Evolutionary conservation across 37 sponge, comb jelly and placozoan genomes (phyloP), one percentile per base, ranked within the genome.

Genomic region (Aphrocallistes beatrix): DNA sequence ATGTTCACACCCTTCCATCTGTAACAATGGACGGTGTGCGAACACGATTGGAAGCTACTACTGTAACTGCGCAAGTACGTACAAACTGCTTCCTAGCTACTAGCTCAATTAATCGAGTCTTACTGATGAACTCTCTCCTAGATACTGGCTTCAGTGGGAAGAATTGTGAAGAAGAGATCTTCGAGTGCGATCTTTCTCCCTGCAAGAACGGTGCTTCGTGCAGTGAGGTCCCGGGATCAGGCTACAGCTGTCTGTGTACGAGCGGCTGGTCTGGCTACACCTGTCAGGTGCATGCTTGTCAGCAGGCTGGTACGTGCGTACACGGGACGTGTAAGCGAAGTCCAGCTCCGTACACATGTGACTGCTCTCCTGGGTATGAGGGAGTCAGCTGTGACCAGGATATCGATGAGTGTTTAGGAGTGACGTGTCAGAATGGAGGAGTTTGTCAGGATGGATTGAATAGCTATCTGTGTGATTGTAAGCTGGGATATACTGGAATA

Each of bases 351-450:
- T 42, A 16, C 37, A 39, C 38, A 13, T 85, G 86, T 19, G 17
- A 8, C 30, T 85, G 86, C 17, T 34, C 9, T 16, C 6, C 8
- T 83, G 86, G 86, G 45, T 85, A 83, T 19, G 37, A 30, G 34
- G 86, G 86, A 23, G 39, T 30, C 23, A 86, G 34, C 30, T 85
- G 75, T 13, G 75, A 28, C 8, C 10, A 3, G 10, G 75, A 60
- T 3, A 19, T 13, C 23, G 34, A 60, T 13, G 75, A 60, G 8
- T 60, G 75, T 60, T 19, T 25, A 37, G 17, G 28, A 8, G 38
- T 47, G 1, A 23, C 81, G 6, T 84, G 85, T 42, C 85, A 84
- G 48, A 84, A 84, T 30, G 85, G 81, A 45, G 85, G 85, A 84
- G 69, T 10, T 23, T 84, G 85, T 16, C 23, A 36, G 25, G 50